Conservation (phyloP, 2,797 vertebrate species). For the Denticeps clupeoides region DNA sequence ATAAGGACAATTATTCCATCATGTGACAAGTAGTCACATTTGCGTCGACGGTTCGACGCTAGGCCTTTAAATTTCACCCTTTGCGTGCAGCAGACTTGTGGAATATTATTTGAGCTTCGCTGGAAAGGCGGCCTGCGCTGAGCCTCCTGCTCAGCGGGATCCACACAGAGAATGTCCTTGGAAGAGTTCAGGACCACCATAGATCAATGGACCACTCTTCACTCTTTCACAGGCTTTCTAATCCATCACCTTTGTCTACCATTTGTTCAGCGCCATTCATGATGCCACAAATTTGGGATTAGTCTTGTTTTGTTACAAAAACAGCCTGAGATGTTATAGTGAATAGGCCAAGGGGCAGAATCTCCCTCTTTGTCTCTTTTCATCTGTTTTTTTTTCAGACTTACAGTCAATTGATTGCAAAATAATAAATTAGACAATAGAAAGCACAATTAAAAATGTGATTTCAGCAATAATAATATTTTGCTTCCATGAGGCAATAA, state of each 20-base stretch:
- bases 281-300: conserved; percentile 66
- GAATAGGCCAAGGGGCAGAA: conserved; percentile 51
- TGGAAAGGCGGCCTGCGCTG: conserved; percentile 15
- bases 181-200: conserved; percentile 63
- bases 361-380: not conserved
- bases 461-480: too few relatives aligned
- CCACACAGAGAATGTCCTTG: conserved; percentile 61
- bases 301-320: conserved; percentile 70
- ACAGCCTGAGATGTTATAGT: conserved; percentile 58
- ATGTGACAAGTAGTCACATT: too few relatives aligned
- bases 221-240: conserved; percentile 60
- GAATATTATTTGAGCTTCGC: too few relatives aligned
- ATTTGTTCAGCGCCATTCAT: conserved; percentile 67
- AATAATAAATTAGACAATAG: too few relatives aligned
- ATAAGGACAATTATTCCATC: too few relatives aligned
- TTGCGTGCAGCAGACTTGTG: too few relatives aligned
- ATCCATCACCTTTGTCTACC: conserved; percentile 67
- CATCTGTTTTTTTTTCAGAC: not conserved
- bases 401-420: too few relatives aligned
- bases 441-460: too few relatives aligned
- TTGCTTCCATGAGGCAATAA: too few relatives aligned
- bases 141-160: conserved; percentile 60
- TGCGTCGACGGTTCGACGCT: too few relatives aligned
- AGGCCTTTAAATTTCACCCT: too few relatives aligned
- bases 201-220: conserved; percentile 64